A percentile compares a stretch with the other conserved stretches of the same genome.
phyloP scores from a whole-genome alignment of 2,797 vertebrate species.

The Muscicapa comitata region DNA sequence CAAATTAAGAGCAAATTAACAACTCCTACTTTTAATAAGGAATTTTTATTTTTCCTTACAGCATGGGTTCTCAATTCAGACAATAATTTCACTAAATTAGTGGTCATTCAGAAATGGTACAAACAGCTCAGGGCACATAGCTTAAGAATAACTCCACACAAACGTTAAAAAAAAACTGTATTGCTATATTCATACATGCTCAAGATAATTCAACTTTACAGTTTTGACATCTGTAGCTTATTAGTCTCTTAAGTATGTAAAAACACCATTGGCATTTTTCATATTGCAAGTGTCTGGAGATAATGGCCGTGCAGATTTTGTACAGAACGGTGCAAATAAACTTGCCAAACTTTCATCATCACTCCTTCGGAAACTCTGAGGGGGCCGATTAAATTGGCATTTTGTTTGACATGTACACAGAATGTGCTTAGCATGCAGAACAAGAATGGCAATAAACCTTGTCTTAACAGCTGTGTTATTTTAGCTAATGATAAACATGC shows the following conservation, averaged over 20 bases:
- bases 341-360: conserved; percentile 66
- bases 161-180: neutral
- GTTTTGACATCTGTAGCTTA: conserved; percentile 56
- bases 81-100: neutral
- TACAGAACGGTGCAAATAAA: neutral
- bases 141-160: neutral
- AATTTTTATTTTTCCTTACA: neutral
- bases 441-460: conserved; percentile 30
- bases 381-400: conserved; percentile 49
- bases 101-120: neutral
- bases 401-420: conserved; percentile 46
- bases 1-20: neutral
- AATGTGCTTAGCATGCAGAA: conserved; percentile 45
- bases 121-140: neutral
- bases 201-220: conserved; percentile 13
- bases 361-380: conserved; percentile 56
- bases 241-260: conserved; percentile 27
- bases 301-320: conserved; percentile 52
- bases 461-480: conserved; percentile 54
- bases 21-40: neutral
- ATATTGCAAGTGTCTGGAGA: conserved; percentile 53
- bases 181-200: neutral
- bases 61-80: neutral
- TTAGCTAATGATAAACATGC: conserved; percentile 45
- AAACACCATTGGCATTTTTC: conserved; percentile 63